Evolutionary conservation across 2,888 invertebrate species (phyloP).

Genomic region (Fissipunctia ypsillon): DNA sequence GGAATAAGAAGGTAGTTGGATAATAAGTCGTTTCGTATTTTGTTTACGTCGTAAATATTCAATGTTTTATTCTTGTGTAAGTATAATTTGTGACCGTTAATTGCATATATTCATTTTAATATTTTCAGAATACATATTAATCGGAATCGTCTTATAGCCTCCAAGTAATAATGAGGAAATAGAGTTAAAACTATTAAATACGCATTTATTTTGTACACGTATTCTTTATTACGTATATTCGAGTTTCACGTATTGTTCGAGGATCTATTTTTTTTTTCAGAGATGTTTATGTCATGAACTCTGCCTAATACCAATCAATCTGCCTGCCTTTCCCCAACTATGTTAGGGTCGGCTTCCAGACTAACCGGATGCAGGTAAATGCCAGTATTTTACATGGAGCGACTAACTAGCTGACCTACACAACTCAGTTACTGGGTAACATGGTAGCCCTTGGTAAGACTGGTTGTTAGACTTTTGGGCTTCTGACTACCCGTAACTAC

Average conservation of each 20-base stretch:
- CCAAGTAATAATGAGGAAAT: conserved; percentile 15
- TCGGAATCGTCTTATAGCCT: conserved; percentile 5
- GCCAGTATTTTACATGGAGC: too few species aligned
- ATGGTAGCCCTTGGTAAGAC: too few species aligned
- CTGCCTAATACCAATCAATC: conserved; percentile 20
- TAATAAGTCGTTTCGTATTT: conserved; percentile 21
- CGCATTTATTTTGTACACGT: neutral
- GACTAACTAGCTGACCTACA: too few species aligned
- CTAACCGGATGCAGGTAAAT: too few species aligned
- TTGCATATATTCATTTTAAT: conserved; percentile 31
- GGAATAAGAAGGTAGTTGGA: conserved; percentile 8
- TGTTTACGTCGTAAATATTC: conserved; percentile 37
- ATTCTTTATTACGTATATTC: too few species aligned
- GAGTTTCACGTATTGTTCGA: too few species aligned
- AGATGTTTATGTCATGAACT: conserved; percentile 1
- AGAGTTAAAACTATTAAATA: neutral
- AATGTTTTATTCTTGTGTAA: neutral
- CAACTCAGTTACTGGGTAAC: too few species aligned
- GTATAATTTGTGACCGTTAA: conserved; percentile 17
- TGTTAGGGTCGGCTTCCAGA: too few species aligned
- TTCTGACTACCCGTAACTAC: too few species aligned
- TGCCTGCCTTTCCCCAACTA: too few species aligned
- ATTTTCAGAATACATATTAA: conserved; percentile 24
- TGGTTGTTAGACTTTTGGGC: too few species aligned
- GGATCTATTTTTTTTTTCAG: too few species aligned